A percentile compares a stretch with the other conserved stretches of the same genome.
Conservation (phyloP, 2,888 invertebrate species). For the Criorhina ranunculi region DNA sequence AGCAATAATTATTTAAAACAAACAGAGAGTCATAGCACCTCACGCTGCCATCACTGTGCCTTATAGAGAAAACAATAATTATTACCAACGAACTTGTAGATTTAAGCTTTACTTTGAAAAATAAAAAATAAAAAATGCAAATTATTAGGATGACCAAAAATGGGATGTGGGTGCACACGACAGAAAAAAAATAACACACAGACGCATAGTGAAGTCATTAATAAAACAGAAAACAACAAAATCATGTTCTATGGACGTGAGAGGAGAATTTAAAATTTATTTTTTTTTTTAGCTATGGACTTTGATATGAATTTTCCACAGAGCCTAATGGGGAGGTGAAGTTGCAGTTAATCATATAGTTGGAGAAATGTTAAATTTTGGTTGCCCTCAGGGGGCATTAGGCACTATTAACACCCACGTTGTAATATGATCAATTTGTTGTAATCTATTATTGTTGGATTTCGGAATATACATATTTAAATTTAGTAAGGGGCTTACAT, state of each 20-base stretch:
- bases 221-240: conserved; percentile 55
- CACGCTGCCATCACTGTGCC: conserved; percentile 1
- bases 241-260: conserved; percentile 57
- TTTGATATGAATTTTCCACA: conserved; percentile 19
- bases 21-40: conserved; percentile 36
- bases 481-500: no score
- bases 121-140: conserved; percentile 60
- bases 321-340: background rate
- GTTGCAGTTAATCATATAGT: no score
- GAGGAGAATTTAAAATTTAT: conserved; percentile 65
- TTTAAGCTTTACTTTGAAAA: conserved; percentile 33
- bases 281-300: conserved; percentile 26
- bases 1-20: conserved; percentile 57
- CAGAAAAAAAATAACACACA: background rate
- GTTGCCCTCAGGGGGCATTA: no score
- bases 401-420: no score
- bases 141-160: conserved; percentile 65
- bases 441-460: no score
- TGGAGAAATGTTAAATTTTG: no score
- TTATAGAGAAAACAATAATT: conserved; percentile 23
- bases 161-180: conserved; percentile 63
- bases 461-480: no score
- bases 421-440: no score
- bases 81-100: conserved; percentile 38
- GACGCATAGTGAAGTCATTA: conserved; percentile 52